These are phyloP conservation scores for Willowsia nigromaculata DNA, from an alignment of 2,888 invertebrate genomes.

Conservation along the genomic window DNA sequence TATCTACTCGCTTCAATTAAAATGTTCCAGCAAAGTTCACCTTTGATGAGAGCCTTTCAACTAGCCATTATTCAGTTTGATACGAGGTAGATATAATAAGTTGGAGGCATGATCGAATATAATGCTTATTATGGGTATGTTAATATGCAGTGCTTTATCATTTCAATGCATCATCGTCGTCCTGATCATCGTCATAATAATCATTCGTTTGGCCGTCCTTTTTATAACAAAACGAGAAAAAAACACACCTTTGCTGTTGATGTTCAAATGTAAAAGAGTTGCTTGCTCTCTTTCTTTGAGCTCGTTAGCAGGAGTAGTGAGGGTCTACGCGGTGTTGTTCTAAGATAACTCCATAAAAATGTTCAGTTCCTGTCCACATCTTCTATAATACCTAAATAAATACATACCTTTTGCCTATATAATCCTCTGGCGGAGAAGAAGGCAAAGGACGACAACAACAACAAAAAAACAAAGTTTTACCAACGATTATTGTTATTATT, in stretches of 20 bases:
- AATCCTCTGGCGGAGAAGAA: slow-evolving; percentile 14
- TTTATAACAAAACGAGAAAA: neutral
- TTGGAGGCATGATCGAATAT: neutral
- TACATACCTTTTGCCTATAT: neutral
- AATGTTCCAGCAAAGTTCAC: slow-evolving; percentile 65
- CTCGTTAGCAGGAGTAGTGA: slow-evolving; percentile 67
- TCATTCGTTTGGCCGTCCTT: slow-evolving; percentile 25
- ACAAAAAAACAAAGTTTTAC: no score
- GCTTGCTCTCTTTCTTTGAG: slow-evolving; percentile 24
- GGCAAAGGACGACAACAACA: slow-evolving; percentile 26
- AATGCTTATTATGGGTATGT: slow-evolving; percentile 13
- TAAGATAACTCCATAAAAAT: slow-evolving; percentile 64
- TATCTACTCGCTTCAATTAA: slow-evolving; percentile 71
- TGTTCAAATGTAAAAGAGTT: neutral
- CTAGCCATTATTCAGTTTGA: slow-evolving; percentile 62
- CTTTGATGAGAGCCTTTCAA: slow-evolving; percentile 70
- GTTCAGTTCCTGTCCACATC: slow-evolving; percentile 68
- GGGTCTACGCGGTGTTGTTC: slow-evolving; percentile 10
- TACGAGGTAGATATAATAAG: neutral
- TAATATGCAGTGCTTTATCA: slow-evolving; percentile 58
- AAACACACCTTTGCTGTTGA: neutral
- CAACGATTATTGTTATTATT: slow-evolving; percentile 58
- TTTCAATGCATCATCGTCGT: slow-evolving; percentile 45
- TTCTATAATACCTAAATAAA: no score
- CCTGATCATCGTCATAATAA: slow-evolving; percentile 41